A percentile compares a stretch with the other conserved stretches of the same genome.
Evolutionary conservation across 2,113 vertebrate genomes (phyloP).

Genomic region (Bujurquina vittata): DNA sequence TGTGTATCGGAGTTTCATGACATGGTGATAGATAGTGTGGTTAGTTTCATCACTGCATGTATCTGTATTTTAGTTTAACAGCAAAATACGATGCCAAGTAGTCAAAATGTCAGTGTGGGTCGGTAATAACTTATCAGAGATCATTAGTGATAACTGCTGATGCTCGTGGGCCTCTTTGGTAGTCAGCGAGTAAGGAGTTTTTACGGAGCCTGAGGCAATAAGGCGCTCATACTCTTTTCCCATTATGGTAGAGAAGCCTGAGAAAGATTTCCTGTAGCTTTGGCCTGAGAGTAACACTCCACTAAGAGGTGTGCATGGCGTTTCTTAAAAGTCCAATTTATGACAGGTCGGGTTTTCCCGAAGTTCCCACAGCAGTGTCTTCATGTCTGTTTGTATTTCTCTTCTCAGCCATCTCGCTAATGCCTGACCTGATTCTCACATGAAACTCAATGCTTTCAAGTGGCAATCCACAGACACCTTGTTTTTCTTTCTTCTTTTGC

Average conservation of each 20-base stretch:
- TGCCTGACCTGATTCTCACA: constrained; percentile 26
- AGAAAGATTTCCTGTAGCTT: constrained; percentile 36
- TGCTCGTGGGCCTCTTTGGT: constrained; percentile 25
- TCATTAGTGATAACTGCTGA: constrained; percentile 41
- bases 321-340: constrained; percentile 23
- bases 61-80: constrained; percentile 36
- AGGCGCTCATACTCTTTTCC: constrained; percentile 39
- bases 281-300: constrained; percentile 32
- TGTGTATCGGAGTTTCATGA: neutral
- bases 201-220: constrained; percentile 38
- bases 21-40: neutral
- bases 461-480: constrained; percentile 35
- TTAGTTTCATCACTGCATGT: neutral
- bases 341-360: constrained; percentile 30
- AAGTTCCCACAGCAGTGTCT: constrained; percentile 14
- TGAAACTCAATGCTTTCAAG: constrained; percentile 29
- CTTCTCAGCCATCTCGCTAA: neutral
- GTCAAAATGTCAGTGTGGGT: constrained; percentile 47
- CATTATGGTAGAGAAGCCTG: constrained; percentile 49
- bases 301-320: constrained; percentile 8
- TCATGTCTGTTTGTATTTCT: constrained; percentile 21
- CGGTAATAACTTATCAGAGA: constrained; percentile 39
- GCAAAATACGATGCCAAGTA: constrained; percentile 34
- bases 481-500: constrained; percentile 45
- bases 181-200: constrained; percentile 46